These are phyloP conservation scores for Rhinichthys klamathensis DNA, from an alignment of 2,113 vertebrate species.

Conservation along the genomic window DNA sequence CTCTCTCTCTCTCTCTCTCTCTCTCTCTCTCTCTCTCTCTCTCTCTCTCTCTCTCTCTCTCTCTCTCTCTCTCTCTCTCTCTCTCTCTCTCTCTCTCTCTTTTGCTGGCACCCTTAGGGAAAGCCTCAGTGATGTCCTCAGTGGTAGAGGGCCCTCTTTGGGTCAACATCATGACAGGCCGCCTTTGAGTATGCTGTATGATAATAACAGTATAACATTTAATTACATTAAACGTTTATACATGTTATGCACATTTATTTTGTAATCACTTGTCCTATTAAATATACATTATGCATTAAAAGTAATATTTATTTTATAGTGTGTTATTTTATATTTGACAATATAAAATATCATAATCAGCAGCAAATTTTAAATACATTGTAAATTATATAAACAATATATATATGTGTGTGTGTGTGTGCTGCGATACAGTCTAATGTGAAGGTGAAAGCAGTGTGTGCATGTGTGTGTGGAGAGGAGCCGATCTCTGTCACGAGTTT, in stretches of 20 bases:
- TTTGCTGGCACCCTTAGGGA: constrained; percentile 59
- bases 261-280: neutral
- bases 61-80: constrained; percentile 55
- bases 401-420: neutral
- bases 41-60: constrained; percentile 41
- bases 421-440: neutral
- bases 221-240: neutral
- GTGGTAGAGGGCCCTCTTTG: constrained; percentile 75
- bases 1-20: constrained; percentile 53
- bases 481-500: constrained; percentile 58
- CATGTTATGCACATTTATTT: neutral
- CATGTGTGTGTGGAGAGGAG: constrained; percentile 51
- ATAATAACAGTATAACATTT: neutral
- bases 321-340: neutral
- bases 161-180: constrained; percentile 60
- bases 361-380: neutral
- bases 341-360: neutral
- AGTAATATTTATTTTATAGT: neutral
- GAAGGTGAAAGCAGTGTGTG: constrained; percentile 23
- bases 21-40: constrained; percentile 54
- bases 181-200: neutral
- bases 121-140: constrained; percentile 64
- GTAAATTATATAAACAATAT: neutral
- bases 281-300: neutral
- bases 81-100: constrained; percentile 53